These are phyloP conservation scores for Ciconia nigra DNA, from an alignment of 2,797 vertebrate genomes.

Conservation along the genomic window DNA sequence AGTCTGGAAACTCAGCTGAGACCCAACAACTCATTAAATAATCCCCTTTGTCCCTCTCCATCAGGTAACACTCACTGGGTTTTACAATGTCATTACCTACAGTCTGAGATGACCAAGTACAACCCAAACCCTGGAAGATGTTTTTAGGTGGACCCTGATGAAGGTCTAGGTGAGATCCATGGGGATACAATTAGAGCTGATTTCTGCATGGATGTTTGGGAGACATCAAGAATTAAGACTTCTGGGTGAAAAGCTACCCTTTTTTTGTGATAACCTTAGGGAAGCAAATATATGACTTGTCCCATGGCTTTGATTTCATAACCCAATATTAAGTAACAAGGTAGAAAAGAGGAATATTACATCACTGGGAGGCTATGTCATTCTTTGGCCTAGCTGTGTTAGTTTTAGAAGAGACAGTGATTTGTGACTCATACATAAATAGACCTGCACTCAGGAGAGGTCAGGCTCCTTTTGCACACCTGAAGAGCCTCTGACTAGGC, in stretches of 20 bases:
- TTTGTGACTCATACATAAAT: constrained; percentile 28
- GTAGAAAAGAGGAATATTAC: constrained; percentile 21
- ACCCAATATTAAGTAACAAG: neutral
- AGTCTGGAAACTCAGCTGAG: neutral
- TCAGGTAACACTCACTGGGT: neutral
- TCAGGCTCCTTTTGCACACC: constrained; percentile 2
- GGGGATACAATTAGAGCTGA: neutral
- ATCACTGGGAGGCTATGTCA: neutral
- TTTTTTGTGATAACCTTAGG: neutral
- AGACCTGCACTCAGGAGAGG: neutral
- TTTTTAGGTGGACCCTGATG: neutral
- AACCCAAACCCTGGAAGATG: neutral
- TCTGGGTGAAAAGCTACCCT: neutral
- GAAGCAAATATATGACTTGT: neutral
- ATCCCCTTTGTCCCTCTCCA: neutral
- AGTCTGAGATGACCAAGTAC: neutral
- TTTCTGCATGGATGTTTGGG: neutral
- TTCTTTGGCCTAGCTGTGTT: neutral
- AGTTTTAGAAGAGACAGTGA: constrained; percentile 2
- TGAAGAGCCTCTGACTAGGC: neutral
- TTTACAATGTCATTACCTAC: neutral
- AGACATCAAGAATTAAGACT: neutral
- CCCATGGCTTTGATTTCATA: neutral
- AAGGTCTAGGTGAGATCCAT: neutral
- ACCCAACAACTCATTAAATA: neutral